Conservation (phyloP, 2,888 invertebrate genomes). For the Icerya purchasi region DNA sequence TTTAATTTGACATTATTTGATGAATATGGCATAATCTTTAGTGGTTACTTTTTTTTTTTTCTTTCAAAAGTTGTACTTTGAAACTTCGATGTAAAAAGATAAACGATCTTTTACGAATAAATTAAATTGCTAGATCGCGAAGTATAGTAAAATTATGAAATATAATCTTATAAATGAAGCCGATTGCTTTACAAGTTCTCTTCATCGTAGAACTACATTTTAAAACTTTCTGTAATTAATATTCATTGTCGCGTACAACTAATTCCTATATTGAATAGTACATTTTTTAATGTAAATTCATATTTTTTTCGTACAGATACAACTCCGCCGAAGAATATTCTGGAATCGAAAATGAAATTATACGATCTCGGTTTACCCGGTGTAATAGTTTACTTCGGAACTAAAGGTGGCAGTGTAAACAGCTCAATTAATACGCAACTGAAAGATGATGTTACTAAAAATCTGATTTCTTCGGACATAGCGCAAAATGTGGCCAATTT, state of each 20-base stretch:
- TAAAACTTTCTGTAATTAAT: neutral
- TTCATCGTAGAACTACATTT: neutral
- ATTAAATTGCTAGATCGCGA: too few relatives aligned
- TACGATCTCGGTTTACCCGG: constrained; percentile 56
- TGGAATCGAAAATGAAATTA: constrained; percentile 39
- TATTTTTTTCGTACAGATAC: constrained; percentile 37
- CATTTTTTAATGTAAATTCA: too few relatives aligned
- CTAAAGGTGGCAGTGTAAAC: constrained; percentile 21
- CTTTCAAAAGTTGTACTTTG: too few relatives aligned
- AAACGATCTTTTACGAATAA: too few relatives aligned
- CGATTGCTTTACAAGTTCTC: neutral
- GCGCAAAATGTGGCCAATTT: constrained; percentile 40
- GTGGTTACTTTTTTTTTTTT: too few relatives aligned
- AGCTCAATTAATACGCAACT: constrained; percentile 24
- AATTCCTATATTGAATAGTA: too few relatives aligned
- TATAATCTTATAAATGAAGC: neutral
- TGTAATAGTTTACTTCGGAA: constrained; percentile 45
- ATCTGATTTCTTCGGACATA: constrained; percentile 40
- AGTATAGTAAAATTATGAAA: neutral
- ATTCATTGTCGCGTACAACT: too few relatives aligned
- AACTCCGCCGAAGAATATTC: constrained; percentile 54
- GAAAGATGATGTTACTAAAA: constrained; percentile 35
- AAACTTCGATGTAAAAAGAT: too few relatives aligned
- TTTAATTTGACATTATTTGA: too few relatives aligned
- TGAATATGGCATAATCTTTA: too few relatives aligned